phyloP scores from a whole-genome alignment of 2,888 invertebrate species.

The Caenorhabditis sp. region DNA sequence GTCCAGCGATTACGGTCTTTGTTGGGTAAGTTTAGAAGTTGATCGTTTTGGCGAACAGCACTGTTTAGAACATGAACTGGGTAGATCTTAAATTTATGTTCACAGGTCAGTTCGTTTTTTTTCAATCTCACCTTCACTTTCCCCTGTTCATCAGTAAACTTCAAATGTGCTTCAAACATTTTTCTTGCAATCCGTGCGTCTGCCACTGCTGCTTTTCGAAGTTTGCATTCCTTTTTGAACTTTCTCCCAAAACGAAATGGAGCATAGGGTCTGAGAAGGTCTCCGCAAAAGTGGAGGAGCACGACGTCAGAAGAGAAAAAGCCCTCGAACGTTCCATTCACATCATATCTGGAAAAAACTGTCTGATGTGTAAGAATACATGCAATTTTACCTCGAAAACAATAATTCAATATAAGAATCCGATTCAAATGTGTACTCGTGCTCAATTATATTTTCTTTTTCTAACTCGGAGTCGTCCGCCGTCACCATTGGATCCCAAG shows the following conservation, averaged over 20 bases:
- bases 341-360: slow-evolving; percentile 50
- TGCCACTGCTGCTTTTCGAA: slow-evolving; percentile 6
- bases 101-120: too few species aligned
- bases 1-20: slow-evolving; percentile 81
- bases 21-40: slow-evolving; percentile 77
- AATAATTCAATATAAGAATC: slow-evolving; percentile 38
- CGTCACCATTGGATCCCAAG: slow-evolving; percentile 66
- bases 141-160: slow-evolving; percentile 32
- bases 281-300: slow-evolving; percentile 19
- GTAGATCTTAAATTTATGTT: slow-evolving; percentile 80
- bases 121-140: slow-evolving; percentile 8
- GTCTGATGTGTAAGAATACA: too few species aligned
- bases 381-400: slow-evolving; percentile 51
- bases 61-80: slow-evolving; percentile 83
- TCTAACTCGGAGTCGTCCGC: slow-evolving; percentile 72
- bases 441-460: slow-evolving; percentile 70
- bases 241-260: slow-evolving; percentile 46
- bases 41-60: slow-evolving; percentile 81
- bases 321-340: slow-evolving; percentile 51
- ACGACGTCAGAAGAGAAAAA: slow-evolving; percentile 19
- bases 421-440: slow-evolving; percentile 46
- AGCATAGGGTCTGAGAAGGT: slow-evolving; percentile 14
- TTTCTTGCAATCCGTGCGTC: slow-evolving; percentile 6
- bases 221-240: slow-evolving; percentile 21
- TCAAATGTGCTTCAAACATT: slow-evolving; percentile 40